Evolutionary conservation across 2,113 vertebrate species (phyloP), one percentile per base, ranked within the genome.

Genomic region (Mola mola): DNA sequence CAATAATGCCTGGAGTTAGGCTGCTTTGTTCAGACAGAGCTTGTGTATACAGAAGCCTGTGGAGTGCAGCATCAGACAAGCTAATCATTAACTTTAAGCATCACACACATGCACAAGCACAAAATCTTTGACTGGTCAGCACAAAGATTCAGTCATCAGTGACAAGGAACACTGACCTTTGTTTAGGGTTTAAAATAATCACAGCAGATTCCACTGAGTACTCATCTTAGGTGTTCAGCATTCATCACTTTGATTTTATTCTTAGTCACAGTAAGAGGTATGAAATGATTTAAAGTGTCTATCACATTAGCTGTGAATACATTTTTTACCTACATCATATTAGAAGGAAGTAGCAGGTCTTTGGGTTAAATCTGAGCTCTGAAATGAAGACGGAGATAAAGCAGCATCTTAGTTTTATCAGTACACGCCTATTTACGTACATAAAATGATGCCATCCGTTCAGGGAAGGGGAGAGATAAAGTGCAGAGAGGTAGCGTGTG

Each of bases 181-280:
- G 17, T 8, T 31, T 48, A 24, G 34, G 8, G 1, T 38, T 70
- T 77, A 46, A 79, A 55, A 12, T 74, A 53, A 72, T 70, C 53
- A 59, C 42, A 53, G 58, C 64, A 50, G 40, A 68, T 70, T 78
- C 38, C 59, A 21, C 31, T 60, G 28, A 73, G 50, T 52, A 24
- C 38, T 65, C 31, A 15, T 75, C 33, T 72, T 61, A 79, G 78
- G 70, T 78, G 84, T 86, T 90, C 86, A 90, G 87, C 72, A 75
- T 77, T 81, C 59, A 69, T 78, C 38, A n/a, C 58, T 64, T 67
- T 21, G 26, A 46, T 69, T 84, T 84, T 84, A 85, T 89, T 89
- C 58, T 83, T 79, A 84, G 84, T 77, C 66, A 69, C 60, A 68
- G 40, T 50, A 47, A 78, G 58, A 81, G 31, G 66, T 68, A 79